Evolutionary conservation across 2,113 vertebrate genomes (phyloP).

Genomic region (Callospermophilus lateralis): DNA sequence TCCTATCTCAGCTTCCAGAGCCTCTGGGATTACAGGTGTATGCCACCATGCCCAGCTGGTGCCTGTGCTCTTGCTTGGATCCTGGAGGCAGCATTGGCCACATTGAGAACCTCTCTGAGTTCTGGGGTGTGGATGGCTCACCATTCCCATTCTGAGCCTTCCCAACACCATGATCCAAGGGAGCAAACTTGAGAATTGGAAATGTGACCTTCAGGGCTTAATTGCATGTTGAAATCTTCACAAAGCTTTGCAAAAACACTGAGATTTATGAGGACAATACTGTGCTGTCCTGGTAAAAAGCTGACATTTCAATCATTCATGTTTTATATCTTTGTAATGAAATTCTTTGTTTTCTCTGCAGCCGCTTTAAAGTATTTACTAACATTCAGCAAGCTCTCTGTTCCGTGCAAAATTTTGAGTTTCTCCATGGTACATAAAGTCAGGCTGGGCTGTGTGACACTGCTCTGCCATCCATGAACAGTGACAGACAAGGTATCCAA

Average conservation of each 20-base stretch:
- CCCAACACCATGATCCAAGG: background rate
- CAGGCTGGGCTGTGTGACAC: background rate
- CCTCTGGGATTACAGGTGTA: too few species aligned
- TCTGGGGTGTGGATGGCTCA: background rate
- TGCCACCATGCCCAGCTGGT: background rate
- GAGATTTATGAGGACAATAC: slow-evolving; percentile 25
- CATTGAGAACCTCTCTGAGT: background rate
- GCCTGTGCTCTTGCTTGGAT: background rate
- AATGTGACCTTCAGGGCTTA: slow-evolving; percentile 26
- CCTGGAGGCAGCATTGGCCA: background rate
- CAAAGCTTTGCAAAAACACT: slow-evolving; percentile 41
- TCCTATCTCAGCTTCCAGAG: too few species aligned
- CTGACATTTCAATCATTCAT: slow-evolving; percentile 63
- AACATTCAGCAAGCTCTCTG: slow-evolving; percentile 75
- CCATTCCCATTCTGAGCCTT: background rate
- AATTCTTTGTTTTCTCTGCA: slow-evolving; percentile 73
- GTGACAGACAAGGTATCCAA: slow-evolving; percentile 39
- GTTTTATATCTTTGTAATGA: slow-evolving; percentile 55
- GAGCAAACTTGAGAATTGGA: background rate
- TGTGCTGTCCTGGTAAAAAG: background rate
- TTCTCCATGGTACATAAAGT: background rate
- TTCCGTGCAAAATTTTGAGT: background rate
- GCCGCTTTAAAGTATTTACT: slow-evolving; percentile 72
- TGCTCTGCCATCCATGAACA: background rate
- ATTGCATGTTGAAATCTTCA: background rate